Base-by-base conservation (phyloP, 53 echinoderm and acorn worm species). In the Holothuria scabra region DNA sequence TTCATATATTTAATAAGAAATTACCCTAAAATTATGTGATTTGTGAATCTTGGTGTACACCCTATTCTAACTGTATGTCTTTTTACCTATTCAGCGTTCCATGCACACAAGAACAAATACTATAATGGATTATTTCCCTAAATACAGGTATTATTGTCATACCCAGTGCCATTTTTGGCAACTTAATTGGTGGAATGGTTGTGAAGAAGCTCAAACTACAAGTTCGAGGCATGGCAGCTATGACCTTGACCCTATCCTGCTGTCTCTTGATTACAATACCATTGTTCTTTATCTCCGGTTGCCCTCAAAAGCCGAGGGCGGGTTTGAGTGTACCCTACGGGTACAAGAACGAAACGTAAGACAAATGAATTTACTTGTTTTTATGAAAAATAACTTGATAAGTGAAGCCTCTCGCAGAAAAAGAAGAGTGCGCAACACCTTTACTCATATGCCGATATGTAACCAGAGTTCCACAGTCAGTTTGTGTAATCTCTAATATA, bases 181-280 rank as follows among this genome's bases (percentile, higher is more conserved):
- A 89, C 21, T 8, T 89, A 25, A 12, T 59, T 46, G 65, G 84
- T 18, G 89, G 84, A 10, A 9, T 79, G 38, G 37, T 89, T 33
- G 89, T 89, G 26, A 89, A 84, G 84, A 89, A 67, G 46, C 66
- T 89, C 14, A 84, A 89, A 20, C 60, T 89, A 12, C 52, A 34
- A n/a, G 34, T 76, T 25, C 76, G 83, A 60, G 89, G 89, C 10
- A 84, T 84, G 60, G 80, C 41, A 8, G 30, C 30, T 46, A 44
- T 89, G 41, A 30, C 82, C 29, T 32, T 84, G 0, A 29, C 52
- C 18, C 58, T 89, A 0, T 19, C 57, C 16, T 6, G 26, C 19
- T 32, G 75, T 3, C 57, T 21, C 26, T 11, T 55, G 21, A n/a
- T 60, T 13, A 52, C 48, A 19, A 67, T 79, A 3, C 79, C 84